A percentile compares a stretch with the other conserved stretches of the same genome.
Conservation (phyloP, 2,888 invertebrate species). For the Acholoe squamosa region DNA sequence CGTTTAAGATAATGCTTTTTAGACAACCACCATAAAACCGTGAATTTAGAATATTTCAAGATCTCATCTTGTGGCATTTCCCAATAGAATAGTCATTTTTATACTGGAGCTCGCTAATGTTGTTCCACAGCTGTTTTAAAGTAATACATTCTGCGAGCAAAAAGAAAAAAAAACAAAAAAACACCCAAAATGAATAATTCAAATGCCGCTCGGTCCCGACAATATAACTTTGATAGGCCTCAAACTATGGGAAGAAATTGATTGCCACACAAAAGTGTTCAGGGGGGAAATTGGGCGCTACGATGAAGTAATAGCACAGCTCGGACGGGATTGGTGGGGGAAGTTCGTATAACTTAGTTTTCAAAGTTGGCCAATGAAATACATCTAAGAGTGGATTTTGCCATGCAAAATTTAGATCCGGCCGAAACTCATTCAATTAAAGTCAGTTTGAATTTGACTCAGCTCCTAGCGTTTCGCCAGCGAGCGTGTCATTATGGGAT, state of each 20-base stretch:
- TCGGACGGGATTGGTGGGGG: neutral
- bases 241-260: conserved; percentile 34
- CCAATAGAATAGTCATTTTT: conserved; percentile 43
- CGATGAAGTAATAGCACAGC: neutral
- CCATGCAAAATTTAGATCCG: conserved; percentile 46
- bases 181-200: conserved; percentile 28
- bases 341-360: conserved; percentile 47
- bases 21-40: neutral
- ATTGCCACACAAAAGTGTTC: conserved; percentile 2
- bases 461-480: neutral
- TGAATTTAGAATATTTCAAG: conserved; percentile 10
- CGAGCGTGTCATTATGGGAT: conserved; percentile 27
- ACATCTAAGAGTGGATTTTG: conserved; percentile 46
- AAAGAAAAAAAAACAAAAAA: no score
- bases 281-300: neutral
- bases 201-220: neutral
- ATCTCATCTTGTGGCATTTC: conserved; percentile 26
- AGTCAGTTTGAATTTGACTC: conserved; percentile 40
- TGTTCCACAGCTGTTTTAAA: neutral
- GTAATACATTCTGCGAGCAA: neutral
- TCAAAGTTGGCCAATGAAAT: conserved; percentile 12
- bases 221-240: conserved; percentile 49
- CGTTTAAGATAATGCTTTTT: neutral
- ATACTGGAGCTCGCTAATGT: neutral
- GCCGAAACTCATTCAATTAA: conserved; percentile 29